Conservation (phyloP, 2,888 invertebrate species). For the Nomada hirtipes region DNA sequence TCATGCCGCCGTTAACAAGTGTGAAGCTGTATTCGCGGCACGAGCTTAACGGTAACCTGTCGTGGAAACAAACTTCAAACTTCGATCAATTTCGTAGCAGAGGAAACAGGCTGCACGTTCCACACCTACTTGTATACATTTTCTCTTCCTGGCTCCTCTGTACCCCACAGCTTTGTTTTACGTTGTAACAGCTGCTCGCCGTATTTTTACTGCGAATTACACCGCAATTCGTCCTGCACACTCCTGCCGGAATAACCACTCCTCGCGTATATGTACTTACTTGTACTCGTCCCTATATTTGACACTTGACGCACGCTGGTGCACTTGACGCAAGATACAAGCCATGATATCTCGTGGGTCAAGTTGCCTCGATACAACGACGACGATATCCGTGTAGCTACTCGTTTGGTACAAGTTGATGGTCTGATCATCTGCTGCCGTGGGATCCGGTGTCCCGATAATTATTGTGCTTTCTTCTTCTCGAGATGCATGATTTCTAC, state of each 20-base stretch:
- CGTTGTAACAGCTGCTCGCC: constrained; percentile 13
- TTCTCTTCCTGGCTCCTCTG: background rate
- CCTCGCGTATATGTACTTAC: background rate
- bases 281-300: background rate
- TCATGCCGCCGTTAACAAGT: constrained; percentile 56
- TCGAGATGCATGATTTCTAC: background rate
- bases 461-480: background rate
- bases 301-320: constrained; percentile 7
- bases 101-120: constrained; percentile 16
- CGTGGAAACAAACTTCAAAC: constrained; percentile 45
- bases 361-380: background rate
- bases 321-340: background rate
- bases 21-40: constrained; percentile 33
- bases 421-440: too few species aligned
- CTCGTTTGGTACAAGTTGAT: background rate
- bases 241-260: background rate
- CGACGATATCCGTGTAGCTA: background rate
- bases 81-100: constrained; percentile 23
- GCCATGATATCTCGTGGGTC: background rate
- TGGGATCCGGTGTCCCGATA: background rate
- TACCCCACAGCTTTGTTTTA: background rate
- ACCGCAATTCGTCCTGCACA: background rate
- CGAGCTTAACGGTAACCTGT: constrained; percentile 26
- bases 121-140: background rate
- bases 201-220: constrained; percentile 22